These are phyloP conservation scores for Spatulosminthurus flaviceps DNA, from an alignment of 2,888 invertebrate species.

Conservation along the genomic window DNA sequence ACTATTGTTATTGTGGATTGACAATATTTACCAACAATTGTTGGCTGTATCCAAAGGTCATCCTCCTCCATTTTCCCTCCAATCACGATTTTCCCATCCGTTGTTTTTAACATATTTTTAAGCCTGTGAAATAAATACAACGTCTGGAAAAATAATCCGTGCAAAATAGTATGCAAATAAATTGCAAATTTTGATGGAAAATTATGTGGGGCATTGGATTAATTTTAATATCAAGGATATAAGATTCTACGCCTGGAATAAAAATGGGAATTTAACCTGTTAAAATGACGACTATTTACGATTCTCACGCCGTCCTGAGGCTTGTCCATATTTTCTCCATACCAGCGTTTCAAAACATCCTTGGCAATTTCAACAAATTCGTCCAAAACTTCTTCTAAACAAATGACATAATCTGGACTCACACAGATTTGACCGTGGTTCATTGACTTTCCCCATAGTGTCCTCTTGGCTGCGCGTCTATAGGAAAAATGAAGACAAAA, in stretches of 20 bases:
- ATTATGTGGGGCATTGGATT: too few relatives aligned
- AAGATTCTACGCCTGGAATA: too few relatives aligned
- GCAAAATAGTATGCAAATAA: too few relatives aligned
- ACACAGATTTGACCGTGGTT: constrained; percentile 85
- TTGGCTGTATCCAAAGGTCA: constrained; percentile 86
- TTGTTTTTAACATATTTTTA: constrained; percentile 50
- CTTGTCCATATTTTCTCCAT: constrained; percentile 69
- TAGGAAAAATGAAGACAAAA: background rate
- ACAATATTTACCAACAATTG: constrained; percentile 69
- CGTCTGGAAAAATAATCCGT: too few relatives aligned
- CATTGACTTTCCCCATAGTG: constrained; percentile 65
- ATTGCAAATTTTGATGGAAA: too few relatives aligned
- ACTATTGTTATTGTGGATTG: background rate
- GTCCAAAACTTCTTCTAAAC: constrained; percentile 73
- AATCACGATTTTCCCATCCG: constrained; percentile 65
- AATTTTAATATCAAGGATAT: too few relatives aligned
- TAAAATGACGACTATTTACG: constrained; percentile 57
- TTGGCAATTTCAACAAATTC: constrained; percentile 68
- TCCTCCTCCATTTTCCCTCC: constrained; percentile 72
- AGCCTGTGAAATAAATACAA: constrained; percentile 32
- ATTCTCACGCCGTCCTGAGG: constrained; percentile 54
- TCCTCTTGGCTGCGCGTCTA: constrained; percentile 33
- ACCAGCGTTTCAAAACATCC: constrained; percentile 81
- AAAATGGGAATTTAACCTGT: background rate
- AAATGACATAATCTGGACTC: constrained; percentile 92